Evolutionary conservation across 2,113 vertebrate genomes (phyloP).

Genomic region (Pleuronectes platessa): DNA sequence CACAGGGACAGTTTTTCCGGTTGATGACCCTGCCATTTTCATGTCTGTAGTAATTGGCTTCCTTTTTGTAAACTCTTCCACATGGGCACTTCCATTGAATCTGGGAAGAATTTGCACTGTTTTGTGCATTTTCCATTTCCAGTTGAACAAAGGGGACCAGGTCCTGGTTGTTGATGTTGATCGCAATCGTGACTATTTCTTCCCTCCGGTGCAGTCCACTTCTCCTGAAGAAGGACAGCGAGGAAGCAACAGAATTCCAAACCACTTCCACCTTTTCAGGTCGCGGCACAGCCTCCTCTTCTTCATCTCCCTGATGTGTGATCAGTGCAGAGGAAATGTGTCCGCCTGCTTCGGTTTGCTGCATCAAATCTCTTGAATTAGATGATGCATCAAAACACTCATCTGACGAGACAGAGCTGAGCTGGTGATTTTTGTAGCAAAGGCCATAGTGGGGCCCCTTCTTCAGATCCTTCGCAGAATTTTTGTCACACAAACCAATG

Average conservation of each 20-base stretch:
- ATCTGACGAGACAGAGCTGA: slow-evolving; percentile 27
- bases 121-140: no score
- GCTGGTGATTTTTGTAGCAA: slow-evolving; percentile 21
- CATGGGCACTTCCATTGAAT: slow-evolving; percentile 2
- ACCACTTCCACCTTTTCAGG: slow-evolving; percentile 54
- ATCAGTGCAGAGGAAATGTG: not conserved
- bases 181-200: slow-evolving; percentile 27
- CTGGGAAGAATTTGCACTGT: accelerated
- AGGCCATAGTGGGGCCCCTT: slow-evolving; percentile 36
- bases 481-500: slow-evolving; percentile 57
- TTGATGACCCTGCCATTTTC: no score
- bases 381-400: not conserved
- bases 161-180: not conserved
- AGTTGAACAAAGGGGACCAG: slow-evolving; percentile 53
- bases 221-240: slow-evolving; percentile 60
- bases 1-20: slow-evolving; percentile 21
- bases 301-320: not conserved
- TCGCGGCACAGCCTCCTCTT: not conserved
- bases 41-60: no score
- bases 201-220: slow-evolving; percentile 23
- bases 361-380: accelerated
- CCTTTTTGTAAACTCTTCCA: accelerated
- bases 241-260: slow-evolving; percentile 21
- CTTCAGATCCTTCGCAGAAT: accelerated
- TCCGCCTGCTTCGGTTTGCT: not conserved